Percentiles rank a stretch among this genome's conserved stretches.
Evolutionary conservation across 2,888 invertebrate species (phyloP).

Genomic region (Drosophila prostipennis): DNA sequence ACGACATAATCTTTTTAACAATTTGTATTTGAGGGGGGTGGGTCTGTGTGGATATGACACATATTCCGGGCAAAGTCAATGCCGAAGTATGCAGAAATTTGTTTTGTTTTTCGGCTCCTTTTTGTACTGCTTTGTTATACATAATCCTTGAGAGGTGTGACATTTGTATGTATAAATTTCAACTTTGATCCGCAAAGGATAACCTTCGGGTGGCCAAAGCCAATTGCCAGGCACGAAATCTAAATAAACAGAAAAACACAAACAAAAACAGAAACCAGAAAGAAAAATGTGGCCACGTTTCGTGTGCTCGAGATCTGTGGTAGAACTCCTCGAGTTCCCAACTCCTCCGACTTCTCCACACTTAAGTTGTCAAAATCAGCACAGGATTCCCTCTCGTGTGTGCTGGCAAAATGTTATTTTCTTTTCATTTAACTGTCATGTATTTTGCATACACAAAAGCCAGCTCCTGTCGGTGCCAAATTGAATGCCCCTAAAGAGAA

Average conservation of each 20-base stretch:
- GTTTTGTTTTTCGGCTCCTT: constrained; percentile 46
- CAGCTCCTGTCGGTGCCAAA: constrained; percentile 28
- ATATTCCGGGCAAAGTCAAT: constrained; percentile 67
- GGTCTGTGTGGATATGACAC: constrained; percentile 62
- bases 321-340: constrained; percentile 35
- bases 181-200: constrained; percentile 79
- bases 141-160: constrained; percentile 76
- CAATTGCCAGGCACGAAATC: constrained; percentile 57
- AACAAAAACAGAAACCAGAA: constrained; percentile 9
- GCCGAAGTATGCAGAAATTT: constrained; percentile 53
- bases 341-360: constrained; percentile 49
- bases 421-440: constrained; percentile 63
- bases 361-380: constrained; percentile 79
- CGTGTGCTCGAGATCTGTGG: constrained; percentile 17
- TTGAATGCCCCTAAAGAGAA: constrained; percentile 31
- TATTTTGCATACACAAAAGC: constrained; percentile 56
- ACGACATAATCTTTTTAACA: constrained; percentile 75
- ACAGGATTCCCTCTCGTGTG: constrained; percentile 32
- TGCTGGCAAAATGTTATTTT: constrained; percentile 54
- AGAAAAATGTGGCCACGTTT: constrained; percentile 51
- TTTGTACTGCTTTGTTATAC: constrained; percentile 38
- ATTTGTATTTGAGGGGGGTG: constrained; percentile 46
- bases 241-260: constrained; percentile 42
- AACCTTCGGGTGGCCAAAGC: constrained; percentile 56
- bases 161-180: constrained; percentile 77